phyloP scores from a whole-genome alignment of 2,797 vertebrate species.

The Parauchenoglanis punctatus region DNA sequence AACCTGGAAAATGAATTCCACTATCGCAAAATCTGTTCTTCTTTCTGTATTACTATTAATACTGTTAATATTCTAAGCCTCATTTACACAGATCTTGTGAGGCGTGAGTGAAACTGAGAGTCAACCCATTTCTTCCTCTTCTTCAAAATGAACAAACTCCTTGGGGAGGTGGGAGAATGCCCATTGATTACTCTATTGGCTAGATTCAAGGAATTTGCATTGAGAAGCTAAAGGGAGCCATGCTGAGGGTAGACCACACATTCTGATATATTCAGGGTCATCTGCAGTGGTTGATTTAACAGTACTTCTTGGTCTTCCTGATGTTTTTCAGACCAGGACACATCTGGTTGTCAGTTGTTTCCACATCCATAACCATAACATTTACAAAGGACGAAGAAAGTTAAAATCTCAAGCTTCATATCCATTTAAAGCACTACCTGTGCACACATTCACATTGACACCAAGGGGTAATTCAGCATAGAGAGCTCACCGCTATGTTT shows the following conservation, averaged over 20 bases:
- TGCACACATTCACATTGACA: background rate
- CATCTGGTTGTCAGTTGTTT: background rate
- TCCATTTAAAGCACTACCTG: background rate
- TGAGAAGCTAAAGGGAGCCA: background rate
- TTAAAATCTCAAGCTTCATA: background rate
- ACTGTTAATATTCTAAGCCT: conserved; percentile 36
- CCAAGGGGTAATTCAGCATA: background rate
- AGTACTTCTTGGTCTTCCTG: background rate
- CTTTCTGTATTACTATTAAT: conserved; percentile 16
- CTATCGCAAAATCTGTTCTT: background rate
- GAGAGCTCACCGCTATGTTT: background rate
- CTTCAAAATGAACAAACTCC: too few relatives aligned
- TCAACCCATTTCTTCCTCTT: too few relatives aligned
- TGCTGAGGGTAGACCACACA: background rate
- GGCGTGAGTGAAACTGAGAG: conserved; percentile 41
- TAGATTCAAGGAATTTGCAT: background rate
- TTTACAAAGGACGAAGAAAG: background rate
- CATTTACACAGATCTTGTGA: conserved; percentile 40
- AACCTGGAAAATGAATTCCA: background rate
- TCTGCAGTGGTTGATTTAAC: background rate
- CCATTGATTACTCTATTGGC: background rate
- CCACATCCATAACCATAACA: background rate
- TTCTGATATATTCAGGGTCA: background rate
- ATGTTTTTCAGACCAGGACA: background rate
- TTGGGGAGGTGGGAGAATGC: background rate